Conservation (phyloP, 2,888 invertebrate species). For the Spodoptera exigua region DNA sequence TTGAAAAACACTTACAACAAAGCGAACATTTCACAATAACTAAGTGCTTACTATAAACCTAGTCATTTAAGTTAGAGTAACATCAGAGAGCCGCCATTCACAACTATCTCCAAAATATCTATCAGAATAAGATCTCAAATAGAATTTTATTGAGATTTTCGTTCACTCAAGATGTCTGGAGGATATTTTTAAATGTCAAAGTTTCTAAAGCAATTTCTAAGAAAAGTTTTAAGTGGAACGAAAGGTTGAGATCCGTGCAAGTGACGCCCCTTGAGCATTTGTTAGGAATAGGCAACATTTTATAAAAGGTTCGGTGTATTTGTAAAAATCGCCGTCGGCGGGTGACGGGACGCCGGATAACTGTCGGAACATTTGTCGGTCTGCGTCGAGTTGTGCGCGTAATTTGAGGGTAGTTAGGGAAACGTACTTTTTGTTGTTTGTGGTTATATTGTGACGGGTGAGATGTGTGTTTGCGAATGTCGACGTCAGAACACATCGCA, state of each 20-base stretch:
- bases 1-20: constrained; percentile 13
- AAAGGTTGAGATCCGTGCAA: constrained; percentile 51
- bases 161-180: constrained; percentile 35
- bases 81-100: constrained; percentile 13
- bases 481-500: constrained; percentile 24
- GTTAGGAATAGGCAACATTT: constrained; percentile 53
- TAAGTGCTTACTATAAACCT: constrained; percentile 19
- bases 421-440: constrained; percentile 42
- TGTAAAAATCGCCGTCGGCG: constrained; percentile 45
- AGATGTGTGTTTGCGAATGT: constrained; percentile 26
- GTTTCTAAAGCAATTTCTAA: constrained; percentile 55
- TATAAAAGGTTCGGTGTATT: constrained; percentile 47
- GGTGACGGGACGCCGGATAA: constrained; percentile 30
- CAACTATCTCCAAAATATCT: constrained; percentile 16
- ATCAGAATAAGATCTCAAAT: constrained; percentile 36
- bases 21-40: constrained; percentile 4
- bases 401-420: constrained; percentile 31
- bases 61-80: constrained; percentile 11
- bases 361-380: constrained; percentile 46
- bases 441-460: constrained; percentile 30
- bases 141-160: constrained; percentile 52
- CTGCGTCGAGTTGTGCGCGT: constrained; percentile 40
- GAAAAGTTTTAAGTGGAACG: constrained; percentile 57
- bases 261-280: constrained; percentile 55
- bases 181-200: constrained; percentile 57